Evolutionary conservation across 2,113 vertebrate genomes (phyloP).

Genomic region (Rafetus swinhoei): DNA sequence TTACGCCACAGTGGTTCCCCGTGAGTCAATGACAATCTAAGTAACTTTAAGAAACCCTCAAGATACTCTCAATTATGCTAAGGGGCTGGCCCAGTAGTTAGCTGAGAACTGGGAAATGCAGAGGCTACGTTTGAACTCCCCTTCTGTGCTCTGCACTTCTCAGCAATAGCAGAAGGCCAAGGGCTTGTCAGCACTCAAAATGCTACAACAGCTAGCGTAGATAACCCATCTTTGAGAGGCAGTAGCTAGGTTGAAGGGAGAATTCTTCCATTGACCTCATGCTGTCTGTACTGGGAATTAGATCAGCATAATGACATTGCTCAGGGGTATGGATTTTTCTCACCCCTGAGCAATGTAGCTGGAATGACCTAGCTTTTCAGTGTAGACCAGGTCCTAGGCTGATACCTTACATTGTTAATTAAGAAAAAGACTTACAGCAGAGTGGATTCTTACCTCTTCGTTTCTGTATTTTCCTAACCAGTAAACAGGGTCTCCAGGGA

Average conservation of each 20-base stretch:
- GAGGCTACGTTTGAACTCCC: neutral
- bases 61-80: neutral
- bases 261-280: neutral
- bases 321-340: neutral
- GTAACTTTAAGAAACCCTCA: neutral
- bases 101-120: neutral
- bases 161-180: neutral
- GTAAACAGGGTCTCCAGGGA: slow-evolving; percentile 89
- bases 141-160: neutral
- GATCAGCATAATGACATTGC: neutral
- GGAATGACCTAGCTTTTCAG: neutral
- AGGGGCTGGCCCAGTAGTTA: neutral
- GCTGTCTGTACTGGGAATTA: neutral
- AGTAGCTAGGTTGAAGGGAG: neutral
- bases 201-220: neutral
- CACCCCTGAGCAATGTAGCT: neutral
- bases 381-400: neutral
- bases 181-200: neutral
- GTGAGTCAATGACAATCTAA: neutral
- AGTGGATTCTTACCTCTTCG: slow-evolving; percentile 85
- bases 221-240: neutral
- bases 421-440: neutral
- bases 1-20: rapidly evolving
- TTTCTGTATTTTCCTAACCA: slow-evolving; percentile 90
- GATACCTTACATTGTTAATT: neutral